These are phyloP conservation scores for Drosophila formosana DNA, from an alignment of 2,888 invertebrate species.

Conservation along the genomic window DNA sequence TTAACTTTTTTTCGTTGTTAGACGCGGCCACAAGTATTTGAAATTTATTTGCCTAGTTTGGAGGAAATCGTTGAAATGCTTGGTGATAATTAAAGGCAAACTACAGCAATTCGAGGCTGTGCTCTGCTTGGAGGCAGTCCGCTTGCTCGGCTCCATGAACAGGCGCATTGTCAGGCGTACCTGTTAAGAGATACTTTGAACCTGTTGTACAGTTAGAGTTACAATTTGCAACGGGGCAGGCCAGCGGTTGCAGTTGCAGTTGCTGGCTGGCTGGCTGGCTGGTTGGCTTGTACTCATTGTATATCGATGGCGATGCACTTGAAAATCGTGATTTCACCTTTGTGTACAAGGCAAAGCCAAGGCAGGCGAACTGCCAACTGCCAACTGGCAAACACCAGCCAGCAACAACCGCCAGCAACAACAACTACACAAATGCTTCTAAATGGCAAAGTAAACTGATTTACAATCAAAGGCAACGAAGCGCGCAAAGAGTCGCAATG, in stretches of 20 bases:
- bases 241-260: conserved; percentile 2
- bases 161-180: conserved; percentile 69
- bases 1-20: conserved; percentile 65
- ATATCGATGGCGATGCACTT: conserved; percentile 81
- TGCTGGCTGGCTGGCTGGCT: conserved; percentile 6
- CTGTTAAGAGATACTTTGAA: conserved; percentile 82
- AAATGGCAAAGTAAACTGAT: conserved; percentile 81
- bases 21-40: conserved; percentile 34
- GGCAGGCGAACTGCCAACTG: conserved; percentile 49
- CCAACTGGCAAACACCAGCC: conserved; percentile 48
- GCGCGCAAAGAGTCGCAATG: conserved; percentile 77
- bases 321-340: conserved; percentile 81
- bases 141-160: neutral
- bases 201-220: conserved; percentile 83
- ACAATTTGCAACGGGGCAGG: conserved; percentile 74
- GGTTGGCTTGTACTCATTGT: conserved; percentile 67
- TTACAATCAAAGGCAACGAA: conserved; percentile 81
- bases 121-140: neutral
- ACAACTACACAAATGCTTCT: conserved; percentile 72
- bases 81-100: conserved; percentile 76
- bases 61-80: conserved; percentile 73
- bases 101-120: conserved; percentile 36
- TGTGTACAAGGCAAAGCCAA: conserved; percentile 61
- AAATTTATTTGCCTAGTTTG: conserved; percentile 71
- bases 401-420: conserved; percentile 40